Percentiles rank a stretch among this genome's conserved stretches.
phyloP scores from a whole-genome alignment of 53 echinoderm and acorn worm genomes.

The Stichopus horrens region DNA sequence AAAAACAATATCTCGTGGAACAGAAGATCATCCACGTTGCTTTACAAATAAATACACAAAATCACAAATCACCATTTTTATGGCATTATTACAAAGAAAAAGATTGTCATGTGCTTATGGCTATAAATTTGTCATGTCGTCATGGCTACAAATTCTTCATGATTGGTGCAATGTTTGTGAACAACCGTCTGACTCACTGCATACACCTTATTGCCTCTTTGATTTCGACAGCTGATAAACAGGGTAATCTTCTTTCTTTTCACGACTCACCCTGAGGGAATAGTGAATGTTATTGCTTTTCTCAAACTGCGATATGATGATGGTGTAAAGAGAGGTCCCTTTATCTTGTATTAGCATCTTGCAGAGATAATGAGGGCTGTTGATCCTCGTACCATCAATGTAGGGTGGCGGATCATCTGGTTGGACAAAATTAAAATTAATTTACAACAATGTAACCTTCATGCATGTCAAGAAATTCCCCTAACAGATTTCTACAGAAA shows the following conservation, averaged over 20 bases:
- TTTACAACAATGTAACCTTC: too few relatives aligned
- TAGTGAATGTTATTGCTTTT: conserved; percentile 95
- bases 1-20: too few relatives aligned
- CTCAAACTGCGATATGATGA: conserved; percentile 95
- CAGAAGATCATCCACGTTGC: too few relatives aligned
- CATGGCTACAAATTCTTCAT: neutral
- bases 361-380: conserved; percentile 96
- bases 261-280: conserved; percentile 84
- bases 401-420: conserved; percentile 87
- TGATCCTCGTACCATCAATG: conserved; percentile 92
- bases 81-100: too few relatives aligned
- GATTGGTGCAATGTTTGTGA: neutral
- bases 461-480: too few relatives aligned
- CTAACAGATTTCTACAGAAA: too few relatives aligned
- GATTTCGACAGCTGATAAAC: neutral
- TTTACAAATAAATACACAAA: too few relatives aligned
- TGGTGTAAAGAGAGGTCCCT: conserved; percentile 53
- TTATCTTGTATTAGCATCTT: conserved; percentile 88
- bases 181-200: neutral
- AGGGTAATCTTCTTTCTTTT: neutral
- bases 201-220: neutral
- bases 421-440: too few relatives aligned
- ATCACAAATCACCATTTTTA: too few relatives aligned
- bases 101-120: too few relatives aligned
- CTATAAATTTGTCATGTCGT: too few relatives aligned